Conservation (phyloP, 2,797 vertebrate species). For the Lemur catta region DNA sequence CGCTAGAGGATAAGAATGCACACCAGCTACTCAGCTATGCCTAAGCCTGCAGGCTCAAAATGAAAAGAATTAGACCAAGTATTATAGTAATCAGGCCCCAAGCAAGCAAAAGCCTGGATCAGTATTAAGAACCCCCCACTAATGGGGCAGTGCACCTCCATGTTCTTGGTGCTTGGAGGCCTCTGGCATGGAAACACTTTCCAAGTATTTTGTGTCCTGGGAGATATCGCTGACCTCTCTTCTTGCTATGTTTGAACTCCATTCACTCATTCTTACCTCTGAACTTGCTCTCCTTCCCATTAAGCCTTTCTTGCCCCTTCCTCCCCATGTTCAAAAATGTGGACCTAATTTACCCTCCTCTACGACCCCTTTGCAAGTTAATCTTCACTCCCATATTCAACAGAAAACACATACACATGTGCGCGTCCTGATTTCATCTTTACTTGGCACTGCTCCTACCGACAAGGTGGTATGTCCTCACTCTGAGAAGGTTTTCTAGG, state of each 20-base stretch:
- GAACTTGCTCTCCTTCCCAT: conserved; percentile 1
- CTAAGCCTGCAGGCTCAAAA: background rate
- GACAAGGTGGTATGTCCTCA: background rate
- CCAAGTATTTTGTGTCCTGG: background rate
- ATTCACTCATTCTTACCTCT: background rate
- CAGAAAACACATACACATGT: background rate
- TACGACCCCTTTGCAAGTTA: background rate
- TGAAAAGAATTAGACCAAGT: conserved; percentile 18
- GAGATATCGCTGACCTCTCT: background rate
- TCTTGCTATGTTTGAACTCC: background rate
- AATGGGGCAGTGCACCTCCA: background rate
- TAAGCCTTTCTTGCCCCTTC: background rate
- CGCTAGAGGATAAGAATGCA: background rate
- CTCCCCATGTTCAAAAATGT: background rate
- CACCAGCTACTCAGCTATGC: background rate
- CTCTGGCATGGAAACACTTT: background rate
- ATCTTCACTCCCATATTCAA: background rate
- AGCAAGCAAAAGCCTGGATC: background rate
- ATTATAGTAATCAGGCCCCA: background rate
- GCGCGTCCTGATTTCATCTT: background rate
- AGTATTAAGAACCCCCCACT: background rate
- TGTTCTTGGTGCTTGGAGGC: background rate
- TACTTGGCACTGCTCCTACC: background rate
- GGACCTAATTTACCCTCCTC: background rate
- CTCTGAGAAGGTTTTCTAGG: background rate